A percentile compares a stretch with the other conserved stretches of the same genome.
Conservation (phyloP, 2,113 vertebrate genomes). For the Cavia porcellus region DNA sequence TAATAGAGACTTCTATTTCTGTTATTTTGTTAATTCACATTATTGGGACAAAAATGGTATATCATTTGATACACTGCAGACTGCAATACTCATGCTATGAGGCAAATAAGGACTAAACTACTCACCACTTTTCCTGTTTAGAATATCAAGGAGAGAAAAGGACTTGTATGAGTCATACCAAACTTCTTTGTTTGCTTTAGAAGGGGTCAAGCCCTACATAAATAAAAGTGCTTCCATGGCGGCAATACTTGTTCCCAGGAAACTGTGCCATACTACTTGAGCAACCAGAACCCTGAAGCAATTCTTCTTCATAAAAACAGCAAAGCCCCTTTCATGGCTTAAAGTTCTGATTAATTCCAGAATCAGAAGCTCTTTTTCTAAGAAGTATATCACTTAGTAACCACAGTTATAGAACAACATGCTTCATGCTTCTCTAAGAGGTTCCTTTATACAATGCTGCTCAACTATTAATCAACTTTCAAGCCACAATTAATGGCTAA, state of each 20-base stretch:
- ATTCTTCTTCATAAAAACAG: slow-evolving; percentile 60
- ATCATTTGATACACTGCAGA: slow-evolving; percentile 55
- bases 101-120: slow-evolving; percentile 84
- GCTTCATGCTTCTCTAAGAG: slow-evolving; percentile 31
- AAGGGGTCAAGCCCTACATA: slow-evolving; percentile 87
- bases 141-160: slow-evolving; percentile 83
- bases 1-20: slow-evolving; percentile 18
- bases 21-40: slow-evolving; percentile 85
- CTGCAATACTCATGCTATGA: slow-evolving; percentile 42
- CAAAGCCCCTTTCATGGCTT: slow-evolving; percentile 38
- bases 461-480: slow-evolving; percentile 51
- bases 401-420: slow-evolving; percentile 30
- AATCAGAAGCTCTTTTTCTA: slow-evolving; percentile 59
- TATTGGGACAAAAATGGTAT: slow-evolving; percentile 66
- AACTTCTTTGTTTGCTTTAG: slow-evolving; percentile 81
- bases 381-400: slow-evolving; percentile 55
- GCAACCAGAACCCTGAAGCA: slow-evolving; percentile 44
- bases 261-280: slow-evolving; percentile 62
- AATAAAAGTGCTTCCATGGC: slow-evolving; percentile 47
- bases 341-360: slow-evolving; percentile 62
- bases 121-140: slow-evolving; percentile 81
- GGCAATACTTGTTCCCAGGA: slow-evolving; percentile 54
- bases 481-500: slow-evolving; percentile 60
- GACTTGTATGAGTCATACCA: slow-evolving; percentile 83
- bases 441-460: slow-evolving; percentile 13